These are phyloP conservation scores for Cossypha niveicapilla DNA, from an alignment of 2,797 vertebrate species.

Conservation along the genomic window DNA sequence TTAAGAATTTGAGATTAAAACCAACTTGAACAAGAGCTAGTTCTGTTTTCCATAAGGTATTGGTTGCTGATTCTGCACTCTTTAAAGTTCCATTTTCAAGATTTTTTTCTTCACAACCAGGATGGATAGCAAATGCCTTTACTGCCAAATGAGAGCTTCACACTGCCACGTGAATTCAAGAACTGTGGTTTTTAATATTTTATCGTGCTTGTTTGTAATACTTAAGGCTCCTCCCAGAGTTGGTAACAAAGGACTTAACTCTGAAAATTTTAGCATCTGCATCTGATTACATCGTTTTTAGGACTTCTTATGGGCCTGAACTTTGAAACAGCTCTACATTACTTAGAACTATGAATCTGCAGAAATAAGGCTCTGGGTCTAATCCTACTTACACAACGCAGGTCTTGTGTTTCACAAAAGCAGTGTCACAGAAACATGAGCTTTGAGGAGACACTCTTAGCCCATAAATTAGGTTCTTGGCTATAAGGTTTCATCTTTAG, in stretches of 20 bases:
- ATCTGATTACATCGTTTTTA: slow-evolving; percentile 23
- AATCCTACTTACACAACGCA: neutral
- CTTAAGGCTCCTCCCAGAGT: neutral
- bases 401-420: slow-evolving; percentile 27
- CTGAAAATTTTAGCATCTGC: slow-evolving; percentile 28
- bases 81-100: neutral
- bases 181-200: slow-evolving; percentile 10
- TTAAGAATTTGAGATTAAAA: neutral
- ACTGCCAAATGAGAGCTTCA: neutral
- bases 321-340: neutral
- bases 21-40: neutral
- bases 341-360: neutral
- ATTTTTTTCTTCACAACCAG: neutral
- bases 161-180: neutral
- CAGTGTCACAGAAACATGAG: neutral
- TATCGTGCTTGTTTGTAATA: neutral
- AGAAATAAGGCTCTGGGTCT: slow-evolving; percentile 10
- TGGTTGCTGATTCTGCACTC: neutral
- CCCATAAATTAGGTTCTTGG: neutral
- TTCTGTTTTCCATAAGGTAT: neutral
- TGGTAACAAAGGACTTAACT: slow-evolving; percentile 9
- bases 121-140: neutral
- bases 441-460: neutral
- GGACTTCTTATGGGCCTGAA: neutral
- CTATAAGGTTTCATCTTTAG: slow-evolving; percentile 7